Percentiles rank a stretch among this genome's conserved stretches.
Evolutionary conservation across 1,140 invertebrate genomes (phyloP).

Genomic region (Brachionus plicatilis): DNA sequence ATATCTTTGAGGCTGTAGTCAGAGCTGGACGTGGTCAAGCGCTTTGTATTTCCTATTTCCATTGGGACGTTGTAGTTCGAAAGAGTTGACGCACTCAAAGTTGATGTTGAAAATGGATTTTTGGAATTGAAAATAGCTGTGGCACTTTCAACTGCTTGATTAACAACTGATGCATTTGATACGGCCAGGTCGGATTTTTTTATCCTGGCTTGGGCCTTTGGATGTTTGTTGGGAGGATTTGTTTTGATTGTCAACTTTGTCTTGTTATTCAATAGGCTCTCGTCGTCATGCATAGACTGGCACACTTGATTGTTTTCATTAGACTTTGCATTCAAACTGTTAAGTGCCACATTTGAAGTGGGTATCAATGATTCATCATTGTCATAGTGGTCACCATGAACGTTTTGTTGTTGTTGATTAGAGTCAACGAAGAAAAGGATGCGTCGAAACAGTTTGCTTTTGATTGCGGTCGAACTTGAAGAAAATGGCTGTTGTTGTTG

Average conservation of each 20-base stretch:
- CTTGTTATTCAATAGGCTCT: not conserved
- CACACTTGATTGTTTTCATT: not conserved
- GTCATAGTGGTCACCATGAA: not conserved
- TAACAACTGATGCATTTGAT: conserved; percentile 2
- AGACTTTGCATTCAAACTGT: not conserved
- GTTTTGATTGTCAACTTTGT: not conserved
- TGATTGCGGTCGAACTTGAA: not conserved
- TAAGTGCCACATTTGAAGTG: not conserved
- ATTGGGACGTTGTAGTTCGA: conserved; percentile 33
- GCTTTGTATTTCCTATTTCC: not conserved
- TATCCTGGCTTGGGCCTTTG: not conserved
- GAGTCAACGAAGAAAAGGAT: not conserved
- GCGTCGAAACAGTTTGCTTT: not conserved
- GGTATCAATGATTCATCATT: not conserved
- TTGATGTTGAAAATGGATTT: not conserved
- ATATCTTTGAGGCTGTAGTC: conserved; percentile 3
- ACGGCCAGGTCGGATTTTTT: conserved; percentile 34
- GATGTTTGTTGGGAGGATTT: not conserved
- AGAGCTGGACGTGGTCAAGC: not conserved
- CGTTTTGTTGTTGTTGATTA: conserved; percentile 13
- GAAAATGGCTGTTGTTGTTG: not conserved
- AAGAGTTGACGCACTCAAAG: not conserved
- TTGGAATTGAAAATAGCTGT: not conserved
- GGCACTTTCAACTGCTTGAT: conserved; percentile 24
- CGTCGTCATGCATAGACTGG: not conserved